Conservation (phyloP, 1,140 invertebrate genomes). For the Drosophila sucinea region DNA sequence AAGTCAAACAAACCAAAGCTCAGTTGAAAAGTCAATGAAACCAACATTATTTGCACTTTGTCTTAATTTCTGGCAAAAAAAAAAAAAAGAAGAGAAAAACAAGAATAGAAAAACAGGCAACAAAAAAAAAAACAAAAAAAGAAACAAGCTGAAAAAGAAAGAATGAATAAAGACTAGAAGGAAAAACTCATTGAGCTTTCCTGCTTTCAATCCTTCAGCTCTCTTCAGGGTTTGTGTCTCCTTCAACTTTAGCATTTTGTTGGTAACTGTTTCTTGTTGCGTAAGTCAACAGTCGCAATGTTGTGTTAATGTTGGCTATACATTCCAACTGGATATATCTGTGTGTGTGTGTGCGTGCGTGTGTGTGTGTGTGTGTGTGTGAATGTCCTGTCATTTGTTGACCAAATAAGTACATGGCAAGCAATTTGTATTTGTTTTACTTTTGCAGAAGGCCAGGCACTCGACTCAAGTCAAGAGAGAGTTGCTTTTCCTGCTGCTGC, state of each 20-base stretch:
- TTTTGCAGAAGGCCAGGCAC: constrained; percentile 46
- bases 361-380: constrained; percentile 35
- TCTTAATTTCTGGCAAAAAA: constrained; percentile 46
- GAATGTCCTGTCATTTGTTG: constrained; percentile 79
- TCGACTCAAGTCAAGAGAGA: constrained; percentile 12
- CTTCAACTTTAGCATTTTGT: constrained; percentile 42
- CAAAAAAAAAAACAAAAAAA: neutral
- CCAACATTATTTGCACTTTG: constrained; percentile 53
- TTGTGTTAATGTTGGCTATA: constrained; percentile 78
- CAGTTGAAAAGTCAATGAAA: constrained; percentile 58
- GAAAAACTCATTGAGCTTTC: constrained; percentile 4
- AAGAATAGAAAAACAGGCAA: neutral
- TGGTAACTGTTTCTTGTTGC: constrained; percentile 72
- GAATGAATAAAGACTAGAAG: neutral
- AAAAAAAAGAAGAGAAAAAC: constrained; percentile 7
- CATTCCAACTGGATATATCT: constrained; percentile 28
- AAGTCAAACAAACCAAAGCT: constrained; percentile 16
- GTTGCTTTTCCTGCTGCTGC: constrained; percentile 18
- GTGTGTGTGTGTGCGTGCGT: neutral
- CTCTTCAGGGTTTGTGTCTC: neutral
- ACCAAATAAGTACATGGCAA: constrained; percentile 81
- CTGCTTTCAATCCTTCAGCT: constrained; percentile 15
- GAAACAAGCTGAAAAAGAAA: neutral
- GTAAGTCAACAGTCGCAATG: constrained; percentile 79
- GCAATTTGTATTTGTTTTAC: constrained; percentile 81